Evolutionary conservation across 2,888 invertebrate genomes (phyloP).

Genomic region (Tetranychus truncatus): DNA sequence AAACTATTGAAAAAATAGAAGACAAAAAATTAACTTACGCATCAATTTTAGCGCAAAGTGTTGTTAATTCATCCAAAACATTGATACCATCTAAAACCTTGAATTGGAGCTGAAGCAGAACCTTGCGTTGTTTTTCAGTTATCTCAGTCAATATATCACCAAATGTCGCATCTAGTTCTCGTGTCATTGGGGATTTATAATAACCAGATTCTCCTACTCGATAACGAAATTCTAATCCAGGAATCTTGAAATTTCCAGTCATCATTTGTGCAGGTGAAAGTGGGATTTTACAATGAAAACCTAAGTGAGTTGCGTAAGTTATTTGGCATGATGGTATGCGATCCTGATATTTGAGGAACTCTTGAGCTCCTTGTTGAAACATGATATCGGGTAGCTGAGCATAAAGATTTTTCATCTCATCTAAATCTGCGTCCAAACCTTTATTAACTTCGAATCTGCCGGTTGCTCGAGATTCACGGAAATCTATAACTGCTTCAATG

Average conservation of each 20-base stretch:
- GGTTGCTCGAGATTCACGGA: not conserved
- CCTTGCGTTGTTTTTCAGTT: constrained; percentile 31
- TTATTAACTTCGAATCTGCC: constrained; percentile 8
- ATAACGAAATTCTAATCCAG: constrained; percentile 28
- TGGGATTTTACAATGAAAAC: constrained; percentile 14
- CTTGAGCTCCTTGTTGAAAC: not conserved
- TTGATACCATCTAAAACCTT: constrained; percentile 51
- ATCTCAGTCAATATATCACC: constrained; percentile 63
- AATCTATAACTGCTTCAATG: not conserved
- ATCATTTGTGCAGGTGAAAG: not conserved
- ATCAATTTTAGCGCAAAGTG: constrained; percentile 48
- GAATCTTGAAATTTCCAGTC: constrained; percentile 40
- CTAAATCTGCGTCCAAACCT: constrained; percentile 18
- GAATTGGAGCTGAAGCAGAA: constrained; percentile 47
- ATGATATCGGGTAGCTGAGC: constrained; percentile 12
- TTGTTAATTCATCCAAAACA: constrained; percentile 41
- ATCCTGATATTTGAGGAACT: not conserved
- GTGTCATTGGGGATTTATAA: constrained; percentile 48
- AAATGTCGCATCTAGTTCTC: constrained; percentile 51
- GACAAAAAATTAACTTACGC: constrained; percentile 35
- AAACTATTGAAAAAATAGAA: not conserved
- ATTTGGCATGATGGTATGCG: constrained; percentile 22
- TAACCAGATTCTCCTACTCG: constrained; percentile 32
- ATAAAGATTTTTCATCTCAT: constrained; percentile 11
- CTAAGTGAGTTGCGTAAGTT: constrained; percentile 41